Base-by-base conservation (phyloP, 2,888 invertebrate genomes). In the Chrysomela aeneicollis region DNA sequence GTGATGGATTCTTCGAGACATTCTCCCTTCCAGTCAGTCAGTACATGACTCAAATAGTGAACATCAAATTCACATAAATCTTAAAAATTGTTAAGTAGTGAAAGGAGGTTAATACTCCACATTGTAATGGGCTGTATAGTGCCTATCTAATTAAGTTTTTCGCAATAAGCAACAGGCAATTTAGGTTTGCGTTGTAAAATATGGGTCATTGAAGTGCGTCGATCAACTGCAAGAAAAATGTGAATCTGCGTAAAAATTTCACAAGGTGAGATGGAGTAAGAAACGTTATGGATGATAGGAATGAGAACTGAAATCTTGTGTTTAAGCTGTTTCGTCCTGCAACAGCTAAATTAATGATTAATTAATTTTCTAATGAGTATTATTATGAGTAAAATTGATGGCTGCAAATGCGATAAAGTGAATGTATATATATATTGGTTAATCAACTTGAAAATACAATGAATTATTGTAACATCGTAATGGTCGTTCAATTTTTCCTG, bases 151-250 rank as follows among this genome's bases (percentile, higher is more conserved):
- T 57, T 57, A 57, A 46, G 22, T 22, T 32, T 22, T 22, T 55
- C 42, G 57, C 46, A 57, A 57, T 57, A 26, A 19, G 17, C 12
- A 57, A 30, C 18, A 46, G 57, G 17, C 46, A 57, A 57, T 46
- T 54, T 57, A 17, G 57, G 30, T 57, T 57, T 42, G 26, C 22
- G 46, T 15, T 30, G 57, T 57, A 17, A 47, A 57, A 57, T 57
- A 57, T 57, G 30, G 57, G 57, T 57, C 57, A 57, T 57, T 57
- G 57, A 57, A 57, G 42, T 55, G 15, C 42, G 35, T 55, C 42
- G n/a, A 4, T 42, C 15, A 4, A 42, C 42, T 4, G 2, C 9
- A 15, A 42, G 3, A 42, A 42, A 42, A 42, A 15, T 42, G 42
- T 15, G 42, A 15, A 15, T 42, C 42, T 42, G 42, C 42, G 42